These are phyloP conservation scores for Hestina assimilis DNA, from an alignment of 1,140 invertebrate genomes.

Conservation along the genomic window DNA sequence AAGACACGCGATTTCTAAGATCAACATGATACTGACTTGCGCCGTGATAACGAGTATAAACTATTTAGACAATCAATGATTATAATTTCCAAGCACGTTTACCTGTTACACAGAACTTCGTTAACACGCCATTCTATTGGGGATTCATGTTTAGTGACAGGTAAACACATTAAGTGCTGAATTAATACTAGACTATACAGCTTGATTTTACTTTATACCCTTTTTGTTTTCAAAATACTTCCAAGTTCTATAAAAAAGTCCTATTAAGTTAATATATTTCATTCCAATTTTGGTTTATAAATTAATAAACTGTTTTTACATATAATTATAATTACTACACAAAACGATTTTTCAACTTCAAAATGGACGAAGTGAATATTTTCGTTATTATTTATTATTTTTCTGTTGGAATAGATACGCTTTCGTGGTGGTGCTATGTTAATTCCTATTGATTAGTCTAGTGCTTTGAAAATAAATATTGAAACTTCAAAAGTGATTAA, in stretches of 20 bases:
- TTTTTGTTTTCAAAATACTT: not conserved
- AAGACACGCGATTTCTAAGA: not conserved
- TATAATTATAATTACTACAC: too few species aligned
- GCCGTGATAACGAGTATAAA: conserved; percentile 1
- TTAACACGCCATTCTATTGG: conserved; percentile 50
- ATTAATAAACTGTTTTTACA: too few species aligned
- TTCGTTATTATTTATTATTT: too few species aligned
- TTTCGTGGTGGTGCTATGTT: too few species aligned
- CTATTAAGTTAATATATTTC: too few species aligned
- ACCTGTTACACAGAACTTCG: conserved; percentile 55
- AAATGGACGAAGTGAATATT: too few species aligned
- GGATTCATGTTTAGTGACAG: conserved; percentile 46
- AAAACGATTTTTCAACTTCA: too few species aligned
- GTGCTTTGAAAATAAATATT: too few species aligned
- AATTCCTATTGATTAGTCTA: too few species aligned
- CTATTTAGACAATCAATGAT: conserved; percentile 26
- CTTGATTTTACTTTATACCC: not conserved
- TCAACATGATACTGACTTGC: conserved; percentile 1
- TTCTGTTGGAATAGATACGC: too few species aligned
- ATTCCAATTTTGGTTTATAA: too few species aligned
- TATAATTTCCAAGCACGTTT: conserved; percentile 52
- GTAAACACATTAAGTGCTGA: conserved; percentile 50
- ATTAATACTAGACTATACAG: conserved; percentile 12
- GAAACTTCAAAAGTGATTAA: too few species aligned
- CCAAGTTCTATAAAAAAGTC: not conserved